A percentile compares a stretch with the other conserved stretches of the same genome.
Conservation (phyloP, 1,140 invertebrate genomes). For the Aphis gossypii region DNA sequence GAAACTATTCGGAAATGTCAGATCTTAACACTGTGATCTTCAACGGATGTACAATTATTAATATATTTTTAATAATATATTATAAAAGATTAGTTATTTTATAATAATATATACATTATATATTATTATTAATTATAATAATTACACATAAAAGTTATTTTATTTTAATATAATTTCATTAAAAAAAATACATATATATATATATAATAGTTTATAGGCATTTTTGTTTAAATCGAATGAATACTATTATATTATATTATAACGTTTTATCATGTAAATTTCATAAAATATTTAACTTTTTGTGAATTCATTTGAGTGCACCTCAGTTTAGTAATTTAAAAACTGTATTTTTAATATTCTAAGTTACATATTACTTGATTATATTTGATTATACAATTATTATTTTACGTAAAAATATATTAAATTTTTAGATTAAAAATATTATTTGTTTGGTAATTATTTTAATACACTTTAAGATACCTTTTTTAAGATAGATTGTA, state of each 20-base stretch:
- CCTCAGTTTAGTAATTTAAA: background rate
- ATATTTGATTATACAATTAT: background rate
- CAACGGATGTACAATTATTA: background rate
- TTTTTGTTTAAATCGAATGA: background rate
- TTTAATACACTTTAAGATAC: too few relatives aligned
- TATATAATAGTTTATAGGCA: background rate
- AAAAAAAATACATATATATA: too few relatives aligned
- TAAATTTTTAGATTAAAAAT: too few relatives aligned
- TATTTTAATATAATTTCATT: too few relatives aligned
- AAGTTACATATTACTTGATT: background rate
- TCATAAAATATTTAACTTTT: background rate
- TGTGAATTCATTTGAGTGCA: background rate
- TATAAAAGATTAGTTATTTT: background rate
- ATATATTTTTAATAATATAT: background rate
- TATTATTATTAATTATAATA: background rate
- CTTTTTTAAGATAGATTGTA: too few relatives aligned
- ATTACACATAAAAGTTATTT: background rate
- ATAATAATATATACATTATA: background rate
- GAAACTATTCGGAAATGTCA: constrained; percentile 32
- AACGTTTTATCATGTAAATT: background rate
- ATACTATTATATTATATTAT: background rate
- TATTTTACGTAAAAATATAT: too few relatives aligned
- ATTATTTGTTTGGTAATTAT: too few relatives aligned
- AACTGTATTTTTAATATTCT: too few relatives aligned
- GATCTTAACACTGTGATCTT: background rate